Evolutionary conservation across 1,140 invertebrate genomes (phyloP).

Genomic region (Teleogryllus occipitalis): DNA sequence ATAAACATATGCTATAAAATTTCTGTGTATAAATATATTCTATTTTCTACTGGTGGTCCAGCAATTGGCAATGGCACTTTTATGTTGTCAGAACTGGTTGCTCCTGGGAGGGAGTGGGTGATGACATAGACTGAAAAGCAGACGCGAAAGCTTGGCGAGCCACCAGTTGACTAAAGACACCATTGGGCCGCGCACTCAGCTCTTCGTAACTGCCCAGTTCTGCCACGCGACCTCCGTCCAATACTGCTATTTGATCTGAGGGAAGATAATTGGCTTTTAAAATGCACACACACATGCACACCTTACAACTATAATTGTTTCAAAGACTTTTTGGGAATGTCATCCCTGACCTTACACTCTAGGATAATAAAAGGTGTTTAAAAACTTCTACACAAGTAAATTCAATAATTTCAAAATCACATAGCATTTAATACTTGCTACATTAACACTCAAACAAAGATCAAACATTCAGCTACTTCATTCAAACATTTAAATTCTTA

Average conservation of each 20-base stretch:
- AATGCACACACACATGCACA: neutral
- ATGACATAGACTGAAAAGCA: neutral
- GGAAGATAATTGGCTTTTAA: constrained; percentile 11
- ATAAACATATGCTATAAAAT: neutral
- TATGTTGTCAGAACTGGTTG: neutral
- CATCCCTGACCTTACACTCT: no score
- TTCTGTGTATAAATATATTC: neutral
- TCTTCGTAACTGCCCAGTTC: constrained; percentile 75
- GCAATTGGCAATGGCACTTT: neutral
- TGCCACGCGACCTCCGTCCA: constrained; percentile 69
- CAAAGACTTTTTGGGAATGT: neutral
- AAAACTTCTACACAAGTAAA: no score
- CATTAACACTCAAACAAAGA: no score
- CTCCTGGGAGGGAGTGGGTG: neutral
- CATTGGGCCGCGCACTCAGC: constrained; percentile 48
- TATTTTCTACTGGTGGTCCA: neutral
- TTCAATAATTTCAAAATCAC: no score
- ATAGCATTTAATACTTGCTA: no score
- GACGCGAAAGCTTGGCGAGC: constrained; percentile 52
- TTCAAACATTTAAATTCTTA: no score
- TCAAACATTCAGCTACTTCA: no score
- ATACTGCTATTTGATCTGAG: constrained; percentile 75
- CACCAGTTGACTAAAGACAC: constrained; percentile 55
- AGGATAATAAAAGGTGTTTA: no score
- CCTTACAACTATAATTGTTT: neutral